Percentiles rank a stretch among this genome's conserved stretches.
Conservation (phyloP, 2,888 invertebrate genomes). For the Trissolcus japonicus region DNA sequence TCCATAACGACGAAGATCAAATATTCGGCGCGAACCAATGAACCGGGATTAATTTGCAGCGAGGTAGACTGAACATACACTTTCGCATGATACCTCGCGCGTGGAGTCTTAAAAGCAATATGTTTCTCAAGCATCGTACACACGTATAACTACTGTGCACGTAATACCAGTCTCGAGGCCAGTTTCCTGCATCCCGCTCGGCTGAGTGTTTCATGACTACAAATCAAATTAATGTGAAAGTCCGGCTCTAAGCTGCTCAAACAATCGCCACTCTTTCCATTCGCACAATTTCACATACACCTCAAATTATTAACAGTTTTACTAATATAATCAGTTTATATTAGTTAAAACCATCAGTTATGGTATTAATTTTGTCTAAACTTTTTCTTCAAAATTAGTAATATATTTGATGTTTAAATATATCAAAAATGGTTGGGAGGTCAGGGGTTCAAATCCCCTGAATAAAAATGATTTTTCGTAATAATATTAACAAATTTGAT, state of each 20-base stretch:
- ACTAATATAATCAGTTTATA: too few relatives aligned
- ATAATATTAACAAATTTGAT: too few relatives aligned
- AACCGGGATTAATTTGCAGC: slow-evolving; percentile 26
- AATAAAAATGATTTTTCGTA: too few relatives aligned
- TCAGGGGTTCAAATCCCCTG: too few relatives aligned
- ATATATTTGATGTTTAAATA: too few relatives aligned
- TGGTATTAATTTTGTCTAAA: too few relatives aligned
- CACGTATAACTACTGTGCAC: slow-evolving; percentile 22
- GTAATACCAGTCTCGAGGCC: slow-evolving; percentile 17
- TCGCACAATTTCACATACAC: neutral
- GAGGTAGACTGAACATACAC: slow-evolving; percentile 15
- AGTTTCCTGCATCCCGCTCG: slow-evolving; percentile 35
- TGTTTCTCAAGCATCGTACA: slow-evolving; percentile 30
- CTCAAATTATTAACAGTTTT: neutral
- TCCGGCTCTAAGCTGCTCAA: slow-evolving; percentile 34
- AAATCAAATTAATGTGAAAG: slow-evolving; percentile 62
- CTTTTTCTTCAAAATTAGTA: too few relatives aligned
- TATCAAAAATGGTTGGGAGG: too few relatives aligned
- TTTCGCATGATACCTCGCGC: slow-evolving; percentile 16
- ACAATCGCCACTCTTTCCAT: too few relatives aligned
- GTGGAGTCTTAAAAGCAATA: slow-evolving; percentile 26
- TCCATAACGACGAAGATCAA: slow-evolving; percentile 17
- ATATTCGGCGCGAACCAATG: slow-evolving; percentile 25
- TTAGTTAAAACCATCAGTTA: too few relatives aligned
- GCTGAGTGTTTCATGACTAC: slow-evolving; percentile 58